phyloP scores from a whole-genome alignment of 2,113 vertebrate genomes.

The Tetrax tetrax region DNA sequence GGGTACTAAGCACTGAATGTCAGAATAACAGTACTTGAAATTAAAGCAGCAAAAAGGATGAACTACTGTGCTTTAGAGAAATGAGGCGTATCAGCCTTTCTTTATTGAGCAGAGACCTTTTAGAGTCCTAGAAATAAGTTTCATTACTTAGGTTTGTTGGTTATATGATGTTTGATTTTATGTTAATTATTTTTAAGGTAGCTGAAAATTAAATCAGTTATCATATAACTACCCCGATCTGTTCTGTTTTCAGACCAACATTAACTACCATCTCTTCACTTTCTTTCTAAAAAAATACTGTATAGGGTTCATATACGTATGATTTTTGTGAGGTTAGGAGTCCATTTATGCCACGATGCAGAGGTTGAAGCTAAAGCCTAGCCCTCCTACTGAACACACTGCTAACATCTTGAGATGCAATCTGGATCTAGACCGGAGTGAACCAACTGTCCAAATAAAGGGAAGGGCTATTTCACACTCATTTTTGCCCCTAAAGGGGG shows the following conservation, averaged over 20 bases:
- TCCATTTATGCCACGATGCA: rapidly evolving
- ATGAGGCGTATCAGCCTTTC: not conserved
- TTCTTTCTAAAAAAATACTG: not conserved
- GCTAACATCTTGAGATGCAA: not conserved
- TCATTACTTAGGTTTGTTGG: not conserved
- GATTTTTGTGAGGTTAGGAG: not conserved
- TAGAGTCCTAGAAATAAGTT: not conserved
- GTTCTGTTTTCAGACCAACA: not conserved
- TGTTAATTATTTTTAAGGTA: not conserved
- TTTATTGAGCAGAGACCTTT: not conserved
- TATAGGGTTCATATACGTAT: not conserved
- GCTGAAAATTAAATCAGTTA: not conserved
- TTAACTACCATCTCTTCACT: not conserved
- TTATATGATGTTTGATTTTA: not conserved
- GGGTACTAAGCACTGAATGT: not conserved
- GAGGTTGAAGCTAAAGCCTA: not conserved
- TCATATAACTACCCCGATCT: not conserved
- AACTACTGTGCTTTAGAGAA: not conserved
- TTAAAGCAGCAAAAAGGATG: not conserved
- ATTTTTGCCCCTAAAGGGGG: not conserved
- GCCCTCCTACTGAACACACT: too few species aligned
- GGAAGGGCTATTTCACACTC: not conserved
- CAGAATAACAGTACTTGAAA: not conserved
- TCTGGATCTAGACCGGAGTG: not conserved
- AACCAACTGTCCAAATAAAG: not conserved